Conservation (phyloP, 2,888 invertebrate species). For the Achlya flavicornis region DNA sequence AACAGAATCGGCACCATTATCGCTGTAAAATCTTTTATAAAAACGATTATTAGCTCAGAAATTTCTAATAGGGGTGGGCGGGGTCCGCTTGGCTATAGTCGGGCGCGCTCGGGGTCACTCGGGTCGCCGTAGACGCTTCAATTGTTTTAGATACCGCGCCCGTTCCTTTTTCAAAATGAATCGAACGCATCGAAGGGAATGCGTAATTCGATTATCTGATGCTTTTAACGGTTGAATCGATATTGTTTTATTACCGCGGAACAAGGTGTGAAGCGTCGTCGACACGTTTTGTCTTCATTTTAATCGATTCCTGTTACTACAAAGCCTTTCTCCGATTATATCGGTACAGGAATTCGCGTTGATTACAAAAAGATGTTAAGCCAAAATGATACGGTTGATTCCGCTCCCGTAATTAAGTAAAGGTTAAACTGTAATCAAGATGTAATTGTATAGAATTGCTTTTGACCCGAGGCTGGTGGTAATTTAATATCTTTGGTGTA, state of each 20-base stretch:
- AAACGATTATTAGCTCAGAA: constrained; percentile 52
- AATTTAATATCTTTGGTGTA: constrained; percentile 59
- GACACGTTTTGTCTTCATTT: constrained; percentile 59
- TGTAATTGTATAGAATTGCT: constrained; percentile 63
- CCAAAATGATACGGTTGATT: constrained; percentile 17
- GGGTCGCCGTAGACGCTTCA: constrained; percentile 56
- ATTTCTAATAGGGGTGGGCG: constrained; percentile 63
- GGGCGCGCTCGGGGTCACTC: constrained; percentile 31
- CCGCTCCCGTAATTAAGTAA: constrained; percentile 60
- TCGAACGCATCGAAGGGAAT: constrained; percentile 11
- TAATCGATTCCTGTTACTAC: constrained; percentile 33
- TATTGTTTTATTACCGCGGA: constrained; percentile 59
- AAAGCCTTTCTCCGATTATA: constrained; percentile 15
- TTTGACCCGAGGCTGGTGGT: constrained; percentile 55
- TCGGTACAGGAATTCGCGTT: constrained; percentile 13
- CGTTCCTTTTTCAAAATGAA: constrained; percentile 29
- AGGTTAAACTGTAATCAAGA: constrained; percentile 69
- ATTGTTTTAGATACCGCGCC: constrained; percentile 69
- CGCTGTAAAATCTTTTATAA: constrained; percentile 41
- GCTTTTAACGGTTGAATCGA: constrained; percentile 53
- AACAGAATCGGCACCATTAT: constrained; percentile 24
- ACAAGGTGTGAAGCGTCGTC: constrained; percentile 64
- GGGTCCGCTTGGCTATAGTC: constrained; percentile 45
- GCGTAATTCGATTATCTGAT: constrained; percentile 39
- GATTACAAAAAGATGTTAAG: not conserved